Percentiles rank a stretch among this genome's conserved stretches.
Evolutionary conservation across 2,113 vertebrate species (phyloP).

Genomic region (Pogonocichla stellata): DNA sequence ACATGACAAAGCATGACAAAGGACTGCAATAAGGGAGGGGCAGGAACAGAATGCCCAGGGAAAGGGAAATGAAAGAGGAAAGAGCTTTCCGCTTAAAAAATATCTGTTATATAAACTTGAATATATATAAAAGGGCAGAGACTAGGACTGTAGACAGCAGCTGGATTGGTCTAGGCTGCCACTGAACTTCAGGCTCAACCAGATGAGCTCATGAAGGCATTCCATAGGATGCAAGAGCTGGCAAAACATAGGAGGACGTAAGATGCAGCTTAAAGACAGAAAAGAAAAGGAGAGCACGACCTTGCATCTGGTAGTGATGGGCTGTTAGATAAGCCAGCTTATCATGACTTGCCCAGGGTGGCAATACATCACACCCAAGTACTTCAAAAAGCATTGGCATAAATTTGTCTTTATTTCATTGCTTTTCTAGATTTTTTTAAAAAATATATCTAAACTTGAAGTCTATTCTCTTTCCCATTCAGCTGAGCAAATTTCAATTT

Average conservation of each 20-base stretch:
- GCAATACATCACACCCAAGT: not conserved
- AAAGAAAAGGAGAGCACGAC: not conserved
- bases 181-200: not conserved
- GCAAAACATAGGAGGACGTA: not conserved
- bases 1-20: slow-evolving; percentile 11
- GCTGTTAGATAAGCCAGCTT: not conserved
- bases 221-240: not conserved
- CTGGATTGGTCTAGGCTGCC: not conserved
- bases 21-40: not conserved
- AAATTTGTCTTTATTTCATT: not conserved
- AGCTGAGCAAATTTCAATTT: not conserved
- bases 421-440: not conserved
- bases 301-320: not conserved
- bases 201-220: not conserved
- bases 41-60: not conserved
- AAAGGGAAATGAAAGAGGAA: not conserved
- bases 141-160: not conserved
- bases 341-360: not conserved
- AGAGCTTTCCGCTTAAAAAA: not conserved
- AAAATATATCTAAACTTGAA: not conserved
- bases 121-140: not conserved
- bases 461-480: not conserved
- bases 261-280: not conserved
- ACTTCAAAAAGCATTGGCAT: not conserved
- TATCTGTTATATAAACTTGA: not conserved